phyloP scores from a whole-genome alignment of 2,888 invertebrate genomes.

The Chesias legatella region DNA sequence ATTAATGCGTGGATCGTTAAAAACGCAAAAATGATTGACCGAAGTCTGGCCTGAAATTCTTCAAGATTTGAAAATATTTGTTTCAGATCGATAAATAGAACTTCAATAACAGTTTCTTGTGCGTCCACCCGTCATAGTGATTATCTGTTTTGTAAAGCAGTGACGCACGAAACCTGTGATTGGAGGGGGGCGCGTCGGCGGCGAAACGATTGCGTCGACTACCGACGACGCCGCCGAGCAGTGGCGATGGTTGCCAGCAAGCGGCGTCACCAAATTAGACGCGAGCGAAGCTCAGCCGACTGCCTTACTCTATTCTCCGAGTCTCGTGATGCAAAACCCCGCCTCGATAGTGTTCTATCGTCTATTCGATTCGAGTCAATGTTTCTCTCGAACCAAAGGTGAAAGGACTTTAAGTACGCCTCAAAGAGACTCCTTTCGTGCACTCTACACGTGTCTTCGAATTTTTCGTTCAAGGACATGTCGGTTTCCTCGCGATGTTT shows the following conservation, averaged over 20 bases:
- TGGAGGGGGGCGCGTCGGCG: too few relatives aligned
- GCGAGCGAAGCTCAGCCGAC: constrained; percentile 37
- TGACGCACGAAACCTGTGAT: constrained; percentile 21
- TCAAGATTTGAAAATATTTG: constrained; percentile 26
- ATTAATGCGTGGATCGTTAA: constrained; percentile 4
- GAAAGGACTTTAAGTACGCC: too few relatives aligned
- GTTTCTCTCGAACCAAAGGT: too few relatives aligned
- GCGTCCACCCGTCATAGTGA: constrained; percentile 16
- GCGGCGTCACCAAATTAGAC: constrained; percentile 76
- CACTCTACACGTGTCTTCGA: too few relatives aligned
- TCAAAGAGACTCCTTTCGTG: too few relatives aligned
- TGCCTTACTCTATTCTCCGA: constrained; percentile 40
- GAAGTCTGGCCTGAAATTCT: constrained; percentile 4
- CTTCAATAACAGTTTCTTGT: constrained; percentile 34
- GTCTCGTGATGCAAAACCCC: constrained; percentile 67
- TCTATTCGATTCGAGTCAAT: too few relatives aligned
- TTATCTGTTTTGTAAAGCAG: constrained; percentile 15
- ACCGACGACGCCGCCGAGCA: constrained; percentile 21
- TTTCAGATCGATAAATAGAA: constrained; percentile 40
- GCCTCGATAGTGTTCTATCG: constrained; percentile 48
- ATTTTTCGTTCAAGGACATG: too few relatives aligned
- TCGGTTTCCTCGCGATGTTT: too few relatives aligned
- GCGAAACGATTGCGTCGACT: constrained; percentile 46
- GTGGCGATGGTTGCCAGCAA: constrained; percentile 36
- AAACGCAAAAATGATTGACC: constrained; percentile 2